Evolutionary conservation across 2,113 vertebrate species (phyloP).

Genomic region (Neodontobutis hainanensis): DNA sequence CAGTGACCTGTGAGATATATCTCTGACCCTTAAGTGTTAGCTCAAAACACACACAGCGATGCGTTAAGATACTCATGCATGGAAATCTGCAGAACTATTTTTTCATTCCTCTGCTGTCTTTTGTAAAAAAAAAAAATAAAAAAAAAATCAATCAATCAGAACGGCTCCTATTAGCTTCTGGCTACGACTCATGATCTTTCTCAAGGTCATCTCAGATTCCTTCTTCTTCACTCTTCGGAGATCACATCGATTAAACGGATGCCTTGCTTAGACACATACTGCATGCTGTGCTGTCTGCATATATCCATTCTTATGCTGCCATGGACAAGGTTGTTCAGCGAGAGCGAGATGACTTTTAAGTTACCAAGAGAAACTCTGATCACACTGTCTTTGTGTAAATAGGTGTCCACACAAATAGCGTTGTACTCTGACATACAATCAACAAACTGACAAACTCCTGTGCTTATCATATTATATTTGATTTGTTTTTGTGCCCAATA

Average conservation of each 20-base stretch:
- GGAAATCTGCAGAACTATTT: conserved; percentile 8
- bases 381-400: neutral
- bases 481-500: conserved; percentile 48
- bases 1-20: conserved; percentile 41
- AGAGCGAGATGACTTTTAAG: conserved; percentile 31
- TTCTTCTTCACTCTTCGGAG: conserved; percentile 35
- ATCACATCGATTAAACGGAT: conserved; percentile 64
- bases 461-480: neutral
- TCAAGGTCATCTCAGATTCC: conserved; percentile 62
- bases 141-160: conserved; percentile 22
- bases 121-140: neutral
- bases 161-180: conserved; percentile 1
- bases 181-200: conserved; percentile 48
- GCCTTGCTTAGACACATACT: conserved; percentile 35
- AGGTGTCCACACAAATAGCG: too few species aligned
- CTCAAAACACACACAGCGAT: conserved; percentile 16
- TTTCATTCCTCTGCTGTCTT: conserved; percentile 1
- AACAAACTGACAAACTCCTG: too few species aligned
- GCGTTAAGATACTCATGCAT: neutral
- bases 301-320: conserved; percentile 49
- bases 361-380: neutral
- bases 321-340: conserved; percentile 57
- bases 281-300: conserved; percentile 38
- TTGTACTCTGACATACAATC: too few species aligned
- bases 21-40: conserved; percentile 27